A percentile compares a stretch with the other conserved stretches of the same genome.
Evolutionary conservation across 2,797 vertebrate genomes (phyloP).

Genomic region (Acanthis flammea): DNA sequence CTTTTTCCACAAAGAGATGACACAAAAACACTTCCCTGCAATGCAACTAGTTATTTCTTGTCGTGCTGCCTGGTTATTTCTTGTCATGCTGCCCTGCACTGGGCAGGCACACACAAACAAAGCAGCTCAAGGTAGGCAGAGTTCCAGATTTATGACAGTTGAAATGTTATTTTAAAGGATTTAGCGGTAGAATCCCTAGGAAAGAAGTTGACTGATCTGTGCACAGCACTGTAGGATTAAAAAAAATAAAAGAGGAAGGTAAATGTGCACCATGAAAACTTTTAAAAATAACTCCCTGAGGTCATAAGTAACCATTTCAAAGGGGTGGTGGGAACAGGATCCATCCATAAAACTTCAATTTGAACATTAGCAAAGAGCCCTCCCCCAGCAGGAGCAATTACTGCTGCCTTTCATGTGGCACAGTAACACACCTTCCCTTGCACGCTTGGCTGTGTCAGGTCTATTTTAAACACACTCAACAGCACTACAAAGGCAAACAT

Average conservation of each 20-base stretch:
- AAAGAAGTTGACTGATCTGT: background rate
- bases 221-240: background rate
- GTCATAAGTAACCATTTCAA: conserved; percentile 48
- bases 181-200: background rate
- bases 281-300: conserved; percentile 3
- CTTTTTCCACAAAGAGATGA: background rate
- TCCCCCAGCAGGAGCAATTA: background rate
- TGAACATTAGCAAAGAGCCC: background rate
- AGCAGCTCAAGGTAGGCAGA: background rate
- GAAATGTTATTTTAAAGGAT: background rate
- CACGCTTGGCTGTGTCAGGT: background rate
- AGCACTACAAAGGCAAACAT: background rate
- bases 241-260: background rate
- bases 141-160: background rate
- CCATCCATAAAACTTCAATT: conserved; percentile 15
- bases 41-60: background rate
- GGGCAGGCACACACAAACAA: background rate
- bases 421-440: background rate
- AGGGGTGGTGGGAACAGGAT: conserved; percentile 11
- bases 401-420: conserved; percentile 37
- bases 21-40: background rate
- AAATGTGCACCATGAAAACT: background rate
- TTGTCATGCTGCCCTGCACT: background rate
- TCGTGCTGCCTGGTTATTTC: background rate
- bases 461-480: background rate